Evolutionary conservation across 2,888 invertebrate species (phyloP).

Genomic region (Yponomeuta sedellus): DNA sequence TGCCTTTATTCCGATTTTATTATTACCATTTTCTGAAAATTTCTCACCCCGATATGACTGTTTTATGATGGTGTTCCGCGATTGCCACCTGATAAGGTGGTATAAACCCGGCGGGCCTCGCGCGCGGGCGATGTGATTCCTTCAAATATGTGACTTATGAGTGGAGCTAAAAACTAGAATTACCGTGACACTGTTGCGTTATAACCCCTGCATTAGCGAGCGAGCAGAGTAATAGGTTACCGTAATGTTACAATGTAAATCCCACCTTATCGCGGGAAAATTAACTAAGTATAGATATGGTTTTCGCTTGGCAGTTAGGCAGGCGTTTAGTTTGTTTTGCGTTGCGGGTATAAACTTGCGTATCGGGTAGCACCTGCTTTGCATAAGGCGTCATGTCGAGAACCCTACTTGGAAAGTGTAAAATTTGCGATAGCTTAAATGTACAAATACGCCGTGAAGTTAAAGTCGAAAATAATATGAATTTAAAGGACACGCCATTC

Average conservation of each 20-base stretch:
- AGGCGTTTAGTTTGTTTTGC: constrained; percentile 41
- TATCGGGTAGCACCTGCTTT: constrained; percentile 76
- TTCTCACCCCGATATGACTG: constrained; percentile 53
- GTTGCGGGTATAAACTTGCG: constrained; percentile 39
- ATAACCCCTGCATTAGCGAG: constrained; percentile 28
- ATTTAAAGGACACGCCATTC: too few relatives aligned
- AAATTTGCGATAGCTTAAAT: constrained; percentile 64
- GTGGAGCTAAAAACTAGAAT: constrained; percentile 32
- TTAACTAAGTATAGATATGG: background rate
- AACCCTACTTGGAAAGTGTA: constrained; percentile 65
- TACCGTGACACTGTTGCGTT: constrained; percentile 34
- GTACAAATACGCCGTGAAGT: constrained; percentile 58
- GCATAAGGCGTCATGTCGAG: constrained; percentile 72
- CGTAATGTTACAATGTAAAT: constrained; percentile 5
- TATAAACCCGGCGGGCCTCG: constrained; percentile 27
- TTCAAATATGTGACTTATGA: constrained; percentile 44
- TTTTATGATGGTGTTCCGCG: constrained; percentile 63
- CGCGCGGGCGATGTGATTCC: constrained; percentile 25
- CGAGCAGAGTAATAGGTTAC: constrained; percentile 8
- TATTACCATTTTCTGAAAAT: constrained; percentile 44
- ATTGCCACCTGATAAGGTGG: constrained; percentile 51
- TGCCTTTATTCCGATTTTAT: constrained; percentile 55
- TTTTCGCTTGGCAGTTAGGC: constrained; percentile 29
- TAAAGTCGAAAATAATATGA: constrained; percentile 47
- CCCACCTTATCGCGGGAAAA: constrained; percentile 9